phyloP scores from a whole-genome alignment of 2,113 vertebrate genomes.

The Pseudolaguvia tuberculata region DNA sequence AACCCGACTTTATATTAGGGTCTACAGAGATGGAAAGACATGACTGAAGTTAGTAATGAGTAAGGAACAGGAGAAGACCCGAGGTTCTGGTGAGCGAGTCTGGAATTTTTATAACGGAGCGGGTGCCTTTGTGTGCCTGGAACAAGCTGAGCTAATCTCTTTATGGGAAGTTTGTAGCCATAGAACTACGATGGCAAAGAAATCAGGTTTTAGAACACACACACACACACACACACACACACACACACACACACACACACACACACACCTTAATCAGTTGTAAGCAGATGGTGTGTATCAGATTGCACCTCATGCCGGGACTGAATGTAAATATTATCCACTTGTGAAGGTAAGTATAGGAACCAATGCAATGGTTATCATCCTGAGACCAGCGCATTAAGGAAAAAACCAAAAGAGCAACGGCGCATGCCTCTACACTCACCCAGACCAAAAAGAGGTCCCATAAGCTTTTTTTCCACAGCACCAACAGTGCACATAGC shows the following conservation, averaged over 20 bases:
- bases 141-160: conserved; percentile 44
- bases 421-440: neutral
- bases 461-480: conserved; percentile 12
- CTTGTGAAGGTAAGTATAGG: neutral
- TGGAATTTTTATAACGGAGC: conserved; percentile 41
- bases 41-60: conserved; percentile 35
- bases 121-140: conserved; percentile 43
- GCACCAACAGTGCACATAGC: conserved; percentile 40
- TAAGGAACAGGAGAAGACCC: conserved; percentile 10
- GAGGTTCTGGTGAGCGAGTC: conserved; percentile 42
- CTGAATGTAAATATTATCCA: conserved; percentile 27
- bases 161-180: conserved; percentile 24
- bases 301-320: conserved; percentile 21
- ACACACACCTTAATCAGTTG: conserved; percentile 19
- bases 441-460: conserved; percentile 14
- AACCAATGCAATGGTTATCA: neutral
- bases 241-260: conserved; percentile 19
- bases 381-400: conserved; percentile 8
- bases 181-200: conserved; percentile 5
- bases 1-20: neutral
- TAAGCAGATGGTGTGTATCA: conserved; percentile 27
- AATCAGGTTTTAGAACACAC: conserved; percentile 2
- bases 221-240: conserved; percentile 14
- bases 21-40: conserved; percentile 22
- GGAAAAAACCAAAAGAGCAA: neutral